Conservation (phyloP, 1,140 invertebrate genomes). For the Drosophila melanogaster region Release_6_plus_ISO1_MT NT_037436.4:5098501-5099000, state of each 20-base stretch:
- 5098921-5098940: constrained; percentile 37
- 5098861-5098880: background rate
- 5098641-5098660: constrained; percentile 12
- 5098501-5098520: constrained; percentile 41
- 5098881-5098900: constrained; percentile 64
- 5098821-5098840: constrained; percentile 39
- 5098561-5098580: constrained; percentile 55
- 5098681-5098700: constrained; percentile 24
- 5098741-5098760: constrained; percentile 10
- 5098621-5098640: constrained; percentile 28
- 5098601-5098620: constrained; percentile 50
- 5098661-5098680: constrained; percentile 42
- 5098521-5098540: constrained; percentile 73
- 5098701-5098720: constrained; percentile 39
- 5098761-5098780: background rate
- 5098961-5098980: constrained; percentile 58
- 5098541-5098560: constrained; percentile 74
- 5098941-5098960: constrained; percentile 6
- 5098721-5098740: constrained; percentile 57
- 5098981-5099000: constrained; percentile 13
- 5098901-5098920: constrained; percentile 78
- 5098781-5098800: constrained; percentile 46
- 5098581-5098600: constrained; percentile 11
- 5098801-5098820: constrained; percentile 72
- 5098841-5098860: constrained; percentile 8